phyloP scores from a whole-genome alignment of 2,888 invertebrate genomes.

The Xestia rhomboidea region DNA sequence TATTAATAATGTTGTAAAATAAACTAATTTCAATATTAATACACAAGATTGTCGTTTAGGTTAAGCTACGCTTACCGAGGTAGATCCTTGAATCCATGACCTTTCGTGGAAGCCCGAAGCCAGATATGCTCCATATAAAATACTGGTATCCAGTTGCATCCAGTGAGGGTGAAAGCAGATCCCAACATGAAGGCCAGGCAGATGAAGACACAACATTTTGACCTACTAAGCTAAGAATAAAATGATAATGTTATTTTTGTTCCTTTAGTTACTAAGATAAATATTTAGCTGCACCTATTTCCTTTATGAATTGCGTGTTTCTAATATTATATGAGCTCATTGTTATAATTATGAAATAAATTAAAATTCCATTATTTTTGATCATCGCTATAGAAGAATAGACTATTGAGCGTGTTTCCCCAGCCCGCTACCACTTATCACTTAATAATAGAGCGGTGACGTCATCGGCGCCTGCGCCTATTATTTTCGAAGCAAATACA shows the following conservation, averaged over 20 bases:
- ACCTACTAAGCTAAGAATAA: not conserved
- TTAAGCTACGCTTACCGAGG: too few relatives aligned
- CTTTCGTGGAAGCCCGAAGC: not conserved
- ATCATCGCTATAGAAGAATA: not conserved
- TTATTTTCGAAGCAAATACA: constrained; percentile 66
- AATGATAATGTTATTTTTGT: not conserved
- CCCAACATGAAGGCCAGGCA: not conserved
- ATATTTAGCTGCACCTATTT: not conserved
- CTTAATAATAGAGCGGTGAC: constrained; percentile 22
- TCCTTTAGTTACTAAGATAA: not conserved
- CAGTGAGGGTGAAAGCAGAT: not conserved
- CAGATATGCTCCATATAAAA: not conserved
- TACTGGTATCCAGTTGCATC: not conserved
- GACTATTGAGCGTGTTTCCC: not conserved
- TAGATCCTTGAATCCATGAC: too few relatives aligned
- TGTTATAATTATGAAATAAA: not conserved
- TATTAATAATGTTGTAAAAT: not conserved
- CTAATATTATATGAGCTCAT: constrained; percentile 18
- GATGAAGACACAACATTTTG: not conserved
- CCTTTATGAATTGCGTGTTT: constrained; percentile 1
- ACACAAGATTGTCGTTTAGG: not conserved
- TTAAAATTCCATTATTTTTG: not conserved
- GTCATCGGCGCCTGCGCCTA: constrained; percentile 66
- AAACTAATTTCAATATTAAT: not conserved
- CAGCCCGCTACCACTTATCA: constrained; percentile 24